These are phyloP conservation scores for Taxidea taxus DNA, from an alignment of 2,113 vertebrate species.

Conservation along the genomic window DNA sequence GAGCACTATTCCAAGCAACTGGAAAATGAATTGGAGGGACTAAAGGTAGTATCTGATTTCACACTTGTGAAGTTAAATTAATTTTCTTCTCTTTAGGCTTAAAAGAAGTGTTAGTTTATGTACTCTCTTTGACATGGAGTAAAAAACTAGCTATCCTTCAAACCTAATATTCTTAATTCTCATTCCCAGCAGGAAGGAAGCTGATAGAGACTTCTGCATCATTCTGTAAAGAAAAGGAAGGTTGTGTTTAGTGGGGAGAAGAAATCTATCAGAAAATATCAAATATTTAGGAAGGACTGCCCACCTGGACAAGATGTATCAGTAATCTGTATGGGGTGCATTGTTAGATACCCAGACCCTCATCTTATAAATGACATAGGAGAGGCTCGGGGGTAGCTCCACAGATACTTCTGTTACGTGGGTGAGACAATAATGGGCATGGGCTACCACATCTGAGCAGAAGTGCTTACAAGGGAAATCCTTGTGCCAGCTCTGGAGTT, in stretches of 20 bases:
- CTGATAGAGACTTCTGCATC: neutral
- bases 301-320: neutral
- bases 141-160: neutral
- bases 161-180: neutral
- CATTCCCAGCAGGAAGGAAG: neutral
- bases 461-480: neutral
- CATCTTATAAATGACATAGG: neutral
- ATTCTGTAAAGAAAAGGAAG: neutral
- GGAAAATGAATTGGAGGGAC: slow-evolving; percentile 94
- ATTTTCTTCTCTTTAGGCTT: neutral
- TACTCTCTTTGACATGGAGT: neutral
- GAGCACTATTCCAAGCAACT: slow-evolving; percentile 96
- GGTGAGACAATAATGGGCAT: neutral
- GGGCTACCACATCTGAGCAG: neutral
- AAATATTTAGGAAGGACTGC: neutral
- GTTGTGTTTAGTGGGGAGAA: neutral
- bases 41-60: slow-evolving; percentile 87
- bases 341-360: neutral
- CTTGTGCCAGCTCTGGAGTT: neutral
- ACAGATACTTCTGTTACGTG: neutral
- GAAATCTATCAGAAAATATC: neutral
- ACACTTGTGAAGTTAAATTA: neutral
- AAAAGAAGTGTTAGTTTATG: neutral
- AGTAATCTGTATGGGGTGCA: neutral
- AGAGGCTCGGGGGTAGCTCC: neutral